These are phyloP conservation scores for Galerucella nymphaeae DNA, from an alignment of 2,888 invertebrate species.

Conservation along the genomic window DNA sequence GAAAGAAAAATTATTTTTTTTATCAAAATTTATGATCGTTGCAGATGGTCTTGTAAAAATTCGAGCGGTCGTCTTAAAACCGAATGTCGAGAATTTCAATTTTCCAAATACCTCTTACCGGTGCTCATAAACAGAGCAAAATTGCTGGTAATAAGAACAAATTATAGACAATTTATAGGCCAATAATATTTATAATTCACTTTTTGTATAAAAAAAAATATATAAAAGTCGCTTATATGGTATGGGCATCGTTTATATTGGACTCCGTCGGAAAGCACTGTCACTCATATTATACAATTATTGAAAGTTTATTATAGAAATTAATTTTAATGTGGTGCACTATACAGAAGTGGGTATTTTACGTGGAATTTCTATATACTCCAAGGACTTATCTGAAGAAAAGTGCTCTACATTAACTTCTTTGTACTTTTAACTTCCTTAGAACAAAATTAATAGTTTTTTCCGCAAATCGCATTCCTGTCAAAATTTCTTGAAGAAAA, in stretches of 20 bases:
- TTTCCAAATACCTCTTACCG: slow-evolving; percentile 59
- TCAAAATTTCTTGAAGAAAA: too few species aligned
- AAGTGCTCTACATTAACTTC: too few species aligned
- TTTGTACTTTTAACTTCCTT: background rate
- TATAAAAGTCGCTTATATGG: slow-evolving; percentile 26
- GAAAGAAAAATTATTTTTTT: background rate
- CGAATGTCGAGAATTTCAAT: slow-evolving; percentile 55
- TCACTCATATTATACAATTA: slow-evolving; percentile 51
- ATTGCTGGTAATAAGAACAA: slow-evolving; percentile 62
- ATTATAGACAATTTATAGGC: slow-evolving; percentile 62
- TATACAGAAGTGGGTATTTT: slow-evolving; percentile 30
- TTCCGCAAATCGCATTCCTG: too few species aligned
- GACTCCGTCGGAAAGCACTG: slow-evolving; percentile 43
- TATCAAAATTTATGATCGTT: background rate
- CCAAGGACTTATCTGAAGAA: background rate
- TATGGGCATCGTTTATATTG: slow-evolving; percentile 36
- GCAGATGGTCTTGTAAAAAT: slow-evolving; percentile 5
- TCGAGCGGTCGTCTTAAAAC: background rate
- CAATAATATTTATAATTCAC: slow-evolving; percentile 61
- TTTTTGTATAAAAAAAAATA: slow-evolving; percentile 41
- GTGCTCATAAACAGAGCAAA: slow-evolving; percentile 56
- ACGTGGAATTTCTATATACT: slow-evolving; percentile 25
- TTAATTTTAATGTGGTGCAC: slow-evolving; percentile 50
- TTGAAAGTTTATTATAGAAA: slow-evolving; percentile 46
- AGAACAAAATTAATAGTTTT: too few species aligned